Base-by-base conservation (phyloP, 1,140 invertebrate species). In the Drosophila nebulosa region DNA sequence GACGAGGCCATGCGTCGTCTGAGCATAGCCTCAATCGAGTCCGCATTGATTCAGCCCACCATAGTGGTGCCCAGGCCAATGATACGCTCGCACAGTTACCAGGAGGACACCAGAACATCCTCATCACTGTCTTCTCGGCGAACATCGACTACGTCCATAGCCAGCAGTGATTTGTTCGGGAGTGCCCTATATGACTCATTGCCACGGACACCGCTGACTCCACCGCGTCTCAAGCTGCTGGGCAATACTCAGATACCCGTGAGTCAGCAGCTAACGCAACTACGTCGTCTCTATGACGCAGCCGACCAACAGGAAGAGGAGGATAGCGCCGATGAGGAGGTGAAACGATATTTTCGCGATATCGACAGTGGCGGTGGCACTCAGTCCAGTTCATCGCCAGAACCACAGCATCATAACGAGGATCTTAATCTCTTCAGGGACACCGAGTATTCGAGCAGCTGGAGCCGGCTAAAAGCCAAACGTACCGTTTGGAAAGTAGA, bases 391-490 rank as follows among this genome's bases (percentile, higher is more conserved):
- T 90, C 83, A 4, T 90, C 89, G 3, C 78, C 85, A 4, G 90
- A 90, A 18, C 62, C 30, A 2, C 62, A 21, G 24, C 84, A 78
- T 46, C 39, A 46, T 7, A 22, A 53, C 68, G 22, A 80, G 78
- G 63, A 22, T 18, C 6, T 21, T 9, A 10, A 18, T 46, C 39
- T 46, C 6, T 78, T 56, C n/a, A 70, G 62, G 57, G 75, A 75
- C 30, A 74, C 63, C 32, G 90, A 91, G 50, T 79, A 91, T 35
- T 90, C 90, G 0, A 90, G 77, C 69, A 91, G 90, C 57, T 91
- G 90, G 90, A 91, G 90, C 62, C 89, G 90, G 4, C n/a, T 91
- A 26, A 91, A 91, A 64, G 90, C 90, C 36, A 90, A 90, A 61
- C 79, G 89, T 2, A 91, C 83, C 4, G 78, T 90, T 56, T 91